Base-by-base conservation (phyloP, 2,888 invertebrate genomes). In the Parnassius smintheus region DNA sequence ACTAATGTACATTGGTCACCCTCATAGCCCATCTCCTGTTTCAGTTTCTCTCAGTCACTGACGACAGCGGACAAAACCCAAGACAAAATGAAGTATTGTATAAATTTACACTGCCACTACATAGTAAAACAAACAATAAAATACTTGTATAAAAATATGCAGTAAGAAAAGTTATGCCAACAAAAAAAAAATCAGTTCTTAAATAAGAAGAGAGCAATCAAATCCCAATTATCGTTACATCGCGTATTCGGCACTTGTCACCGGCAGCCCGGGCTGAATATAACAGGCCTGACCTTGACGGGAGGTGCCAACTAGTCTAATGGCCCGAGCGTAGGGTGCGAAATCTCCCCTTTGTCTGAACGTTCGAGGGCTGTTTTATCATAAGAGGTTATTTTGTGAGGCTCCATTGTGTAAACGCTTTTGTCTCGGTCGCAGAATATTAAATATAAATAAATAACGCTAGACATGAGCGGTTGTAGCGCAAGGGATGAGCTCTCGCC, bases 231-330 rank as follows among this genome's bases (percentile, higher is more conserved):
- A 41, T 53, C 53, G 13, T 53, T 41, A n/a, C n/a, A 13, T 42
- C 35, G 35, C 46, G 35, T 53, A 53, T 59, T 52, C 46, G 45
- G 9, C 44, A 59, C 2, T 46, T 52, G 25, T 45, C 35, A 18
- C 52, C 35, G 35, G 11, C 46, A 10, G 13, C 2, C 13, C 12
- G n/a, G 12, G 11, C n/a, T 46, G 46, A 8, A 46, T 11, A 46
- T 46, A 46, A 46, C n/a, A n/a, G 46, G 35, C 11, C 35, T 13
- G 53, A 53, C 59, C 53, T 59, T 59, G 52, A 46, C 9, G 35
- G 44, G 59, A 45, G 51, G 13, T 51, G 46, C n/a, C 46, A n/a
- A n/a, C 46, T 59, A 35, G 52, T 12, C 13, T 59, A 59, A 59
- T 42, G 35, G 45, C 25, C n/a, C 7, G 13, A 10, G 7, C 35